Conservation (phyloP, 2,888 invertebrate genomes). For the Trichogramma evanescens region DNA sequence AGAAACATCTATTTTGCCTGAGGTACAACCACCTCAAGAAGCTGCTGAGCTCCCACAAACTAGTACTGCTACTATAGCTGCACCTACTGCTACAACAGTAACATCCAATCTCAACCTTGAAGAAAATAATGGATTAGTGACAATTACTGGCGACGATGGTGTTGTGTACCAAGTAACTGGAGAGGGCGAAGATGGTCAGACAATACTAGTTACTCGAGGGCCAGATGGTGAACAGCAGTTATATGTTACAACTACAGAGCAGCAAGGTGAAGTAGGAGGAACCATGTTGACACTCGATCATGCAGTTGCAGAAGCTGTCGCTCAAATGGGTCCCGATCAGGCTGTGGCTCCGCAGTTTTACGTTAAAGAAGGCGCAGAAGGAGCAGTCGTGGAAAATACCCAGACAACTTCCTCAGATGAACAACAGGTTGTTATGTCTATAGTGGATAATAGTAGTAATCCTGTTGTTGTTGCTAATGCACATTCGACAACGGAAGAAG, state of each 20-base stretch:
- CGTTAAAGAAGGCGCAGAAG: conserved; percentile 39
- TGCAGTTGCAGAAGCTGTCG: conserved; percentile 49
- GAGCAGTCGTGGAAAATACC: conserved; percentile 25
- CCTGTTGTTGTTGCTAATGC: conserved; percentile 30
- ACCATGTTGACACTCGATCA: conserved; percentile 53
- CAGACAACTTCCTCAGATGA: conserved; percentile 31
- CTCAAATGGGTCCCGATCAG: conserved; percentile 55
- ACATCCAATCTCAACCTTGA: conserved; percentile 45
- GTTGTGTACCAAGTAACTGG: conserved; percentile 71
- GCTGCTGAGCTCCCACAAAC: not conserved
- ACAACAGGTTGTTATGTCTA: conserved; percentile 50
- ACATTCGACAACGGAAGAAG: not conserved
- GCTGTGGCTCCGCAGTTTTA: conserved; percentile 44
- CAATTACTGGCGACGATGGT: conserved; percentile 80
- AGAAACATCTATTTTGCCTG: conserved; percentile 1
- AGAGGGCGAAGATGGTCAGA: conserved; percentile 74
- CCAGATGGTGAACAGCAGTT: conserved; percentile 69
- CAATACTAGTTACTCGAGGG: conserved; percentile 65
- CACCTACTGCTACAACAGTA: conserved; percentile 22
- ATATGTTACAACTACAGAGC: conserved; percentile 55
- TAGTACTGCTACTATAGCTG: conserved; percentile 2
- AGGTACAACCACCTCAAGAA: not conserved
- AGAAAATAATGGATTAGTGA: conserved; percentile 57
- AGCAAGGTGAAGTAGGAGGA: conserved; percentile 52
- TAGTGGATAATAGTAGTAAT: conserved; percentile 42